Percentiles rank a stretch among this genome's conserved stretches.
These are phyloP conservation scores for Odontothrips loti DNA, from an alignment of 2,888 invertebrate species.

Conservation along the genomic window DNA sequence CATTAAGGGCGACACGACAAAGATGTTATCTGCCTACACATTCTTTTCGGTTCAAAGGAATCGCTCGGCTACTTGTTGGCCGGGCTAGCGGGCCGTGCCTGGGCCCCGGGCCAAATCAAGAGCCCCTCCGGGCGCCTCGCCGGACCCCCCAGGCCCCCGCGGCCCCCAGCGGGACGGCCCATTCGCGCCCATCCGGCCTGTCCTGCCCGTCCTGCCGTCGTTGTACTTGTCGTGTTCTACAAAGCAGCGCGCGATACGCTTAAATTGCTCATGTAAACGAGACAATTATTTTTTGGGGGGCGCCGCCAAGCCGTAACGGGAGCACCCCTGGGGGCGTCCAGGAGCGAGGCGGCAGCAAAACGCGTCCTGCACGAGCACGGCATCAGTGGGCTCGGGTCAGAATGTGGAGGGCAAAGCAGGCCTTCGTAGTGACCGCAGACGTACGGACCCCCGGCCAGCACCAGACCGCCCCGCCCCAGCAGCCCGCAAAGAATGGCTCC, in stretches of 20 bases:
- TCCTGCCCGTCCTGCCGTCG: not conserved
- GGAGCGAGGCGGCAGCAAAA: too few species aligned
- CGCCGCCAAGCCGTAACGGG: not conserved
- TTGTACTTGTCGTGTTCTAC: slow-evolving; percentile 24
- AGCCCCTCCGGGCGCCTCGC: not conserved
- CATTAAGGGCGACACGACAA: slow-evolving; percentile 11
- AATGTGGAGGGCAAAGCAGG: too few species aligned
- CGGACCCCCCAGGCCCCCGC: not conserved
- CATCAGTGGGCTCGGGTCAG: too few species aligned
- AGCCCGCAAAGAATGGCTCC: too few species aligned
- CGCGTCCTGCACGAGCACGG: too few species aligned
- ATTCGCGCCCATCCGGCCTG: too few species aligned
- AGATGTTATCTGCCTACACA: slow-evolving; percentile 20
- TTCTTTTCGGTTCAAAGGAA: slow-evolving; percentile 25
- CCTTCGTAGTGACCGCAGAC: too few species aligned
- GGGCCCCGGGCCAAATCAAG: slow-evolving; percentile 2
- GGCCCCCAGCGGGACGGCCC: too few species aligned
- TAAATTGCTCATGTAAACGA: slow-evolving; percentile 26
- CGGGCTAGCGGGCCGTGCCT: not conserved
- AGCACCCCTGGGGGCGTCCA: not conserved
- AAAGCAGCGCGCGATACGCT: slow-evolving; percentile 14
- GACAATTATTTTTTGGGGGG: slow-evolving; percentile 12
- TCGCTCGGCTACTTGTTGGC: slow-evolving; percentile 14
- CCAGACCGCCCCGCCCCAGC: too few species aligned
- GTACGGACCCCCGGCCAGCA: too few species aligned